Base-by-base conservation (phyloP, 2,888 invertebrate genomes). In the Rutpela maculata region DNA sequence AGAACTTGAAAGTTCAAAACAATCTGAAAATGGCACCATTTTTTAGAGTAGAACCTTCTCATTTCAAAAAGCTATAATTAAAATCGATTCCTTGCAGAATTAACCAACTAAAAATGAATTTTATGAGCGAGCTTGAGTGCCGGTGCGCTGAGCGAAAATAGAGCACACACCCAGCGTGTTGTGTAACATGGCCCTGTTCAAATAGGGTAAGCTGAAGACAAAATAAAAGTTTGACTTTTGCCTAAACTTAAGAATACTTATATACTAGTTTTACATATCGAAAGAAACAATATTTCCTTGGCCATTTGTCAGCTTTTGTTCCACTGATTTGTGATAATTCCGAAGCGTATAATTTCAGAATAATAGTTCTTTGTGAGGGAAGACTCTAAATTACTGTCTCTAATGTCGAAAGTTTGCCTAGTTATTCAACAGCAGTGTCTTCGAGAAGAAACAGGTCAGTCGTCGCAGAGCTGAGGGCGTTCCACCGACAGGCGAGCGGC, bases 401-500 rank as follows among this genome's bases (percentile, higher is more conserved):
- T 70, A 76, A 75, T 65, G 69, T 74, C 74, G 66, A 65, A 73
- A 77, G 77, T 77, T 77, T 77, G 65, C 77, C 66, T 75, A 65
- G 75, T 63, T 68, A 74, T 72, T 35, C 60, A 38, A 19, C 57
- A 38, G 26, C 59, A 59, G 19, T 19, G 22, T 59, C 59, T 59
- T 59, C 18, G 11, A 59, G 59, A 59, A 31, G 71, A 73, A 60
- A 22, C 59, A 72, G 71, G 38, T 38, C 62, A 50, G 59, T 56
- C 70, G 38, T 56, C 70, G 38, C 57, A 59, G 18, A 18, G 18
- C 59, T 50, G 63, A 77, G 78, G 77, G 77, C 74, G 75, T 74
- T 79, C 65, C 55, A 72, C 80, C 78, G 79, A 76, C 75, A 77
- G 80, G 77, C 78, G 55, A 80, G 76, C 84, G 82, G 83, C 84